Conservation (phyloP, 2,797 vertebrate species). For the Taeniopygia guttata region DNA sequence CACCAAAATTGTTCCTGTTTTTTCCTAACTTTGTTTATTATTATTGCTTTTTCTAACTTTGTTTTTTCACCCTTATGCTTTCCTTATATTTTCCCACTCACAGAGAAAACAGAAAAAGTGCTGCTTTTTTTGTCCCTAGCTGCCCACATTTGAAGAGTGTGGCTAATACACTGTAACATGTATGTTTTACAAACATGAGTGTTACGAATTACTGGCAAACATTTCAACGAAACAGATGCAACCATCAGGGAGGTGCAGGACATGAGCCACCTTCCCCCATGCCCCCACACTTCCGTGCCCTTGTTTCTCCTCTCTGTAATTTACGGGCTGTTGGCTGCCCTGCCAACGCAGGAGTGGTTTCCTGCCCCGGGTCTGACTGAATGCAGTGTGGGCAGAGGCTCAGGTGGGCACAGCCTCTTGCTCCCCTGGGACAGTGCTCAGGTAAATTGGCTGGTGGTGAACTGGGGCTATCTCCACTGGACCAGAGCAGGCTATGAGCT, state of each 20-base stretch:
- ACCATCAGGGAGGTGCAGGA: neutral
- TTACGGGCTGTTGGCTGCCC: neutral
- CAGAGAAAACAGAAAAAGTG: neutral
- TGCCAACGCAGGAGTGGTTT: neutral
- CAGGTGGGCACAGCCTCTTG: neutral
- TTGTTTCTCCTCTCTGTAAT: neutral
- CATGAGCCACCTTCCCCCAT: neutral
- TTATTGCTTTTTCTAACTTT: neutral
- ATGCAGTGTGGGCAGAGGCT: neutral
- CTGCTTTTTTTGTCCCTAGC: neutral
- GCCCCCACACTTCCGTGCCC: neutral
- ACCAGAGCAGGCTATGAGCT: neutral
- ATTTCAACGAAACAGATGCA: neutral
- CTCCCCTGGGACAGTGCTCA: neutral
- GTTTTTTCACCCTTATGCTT: neutral
- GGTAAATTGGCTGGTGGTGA: neutral
- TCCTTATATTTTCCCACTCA: neutral
- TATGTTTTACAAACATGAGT: neutral
- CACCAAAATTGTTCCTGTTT: neutral
- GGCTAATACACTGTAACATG: neutral
- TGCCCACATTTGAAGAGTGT: neutral
- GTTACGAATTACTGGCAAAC: neutral
- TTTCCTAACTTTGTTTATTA: no score
- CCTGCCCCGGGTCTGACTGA: neutral
- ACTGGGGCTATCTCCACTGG: neutral